A percentile compares a stretch with the other conserved stretches of the same genome.
phyloP scores from a whole-genome alignment of 2,797 vertebrate species.

The Sitta carolinensis region DNA sequence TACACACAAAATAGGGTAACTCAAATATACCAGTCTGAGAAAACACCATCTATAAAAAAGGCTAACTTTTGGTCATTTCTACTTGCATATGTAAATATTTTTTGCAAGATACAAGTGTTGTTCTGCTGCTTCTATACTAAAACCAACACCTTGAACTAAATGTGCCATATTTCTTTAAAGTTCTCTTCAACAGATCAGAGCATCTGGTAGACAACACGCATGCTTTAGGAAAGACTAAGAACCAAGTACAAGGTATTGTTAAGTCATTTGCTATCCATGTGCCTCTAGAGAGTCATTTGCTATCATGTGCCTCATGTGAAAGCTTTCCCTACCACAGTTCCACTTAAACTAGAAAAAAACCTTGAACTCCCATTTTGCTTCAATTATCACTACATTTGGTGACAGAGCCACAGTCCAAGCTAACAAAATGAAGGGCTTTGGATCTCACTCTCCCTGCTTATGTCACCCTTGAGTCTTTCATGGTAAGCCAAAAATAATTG shows the following conservation, averaged over 20 bases:
- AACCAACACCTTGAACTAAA: neutral
- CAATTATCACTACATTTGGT: neutral
- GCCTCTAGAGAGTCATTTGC: neutral
- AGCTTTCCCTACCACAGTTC: neutral
- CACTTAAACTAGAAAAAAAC: neutral
- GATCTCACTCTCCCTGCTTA: neutral
- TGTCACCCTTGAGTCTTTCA: neutral
- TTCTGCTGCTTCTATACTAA: neutral
- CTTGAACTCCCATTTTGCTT: neutral
- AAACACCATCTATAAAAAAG: neutral
- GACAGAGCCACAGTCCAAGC: neutral
- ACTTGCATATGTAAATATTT: neutral
- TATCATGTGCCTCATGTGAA: neutral
- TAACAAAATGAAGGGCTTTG: neutral
- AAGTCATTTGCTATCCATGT: neutral
- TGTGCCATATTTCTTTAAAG: neutral
- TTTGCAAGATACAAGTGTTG: neutral
- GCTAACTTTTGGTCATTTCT: neutral
- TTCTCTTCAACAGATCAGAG: neutral
- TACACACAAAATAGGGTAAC: neutral
- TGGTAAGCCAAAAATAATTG: neutral
- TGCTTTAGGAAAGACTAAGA: neutral
- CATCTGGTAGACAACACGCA: neutral
- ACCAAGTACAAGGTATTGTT: neutral
- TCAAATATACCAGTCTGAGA: neutral